Percentiles rank a stretch among this genome's conserved stretches.
phyloP scores from a whole-genome alignment of 2,113 vertebrate genomes.

The Rhynchomys soricoides region DNA sequence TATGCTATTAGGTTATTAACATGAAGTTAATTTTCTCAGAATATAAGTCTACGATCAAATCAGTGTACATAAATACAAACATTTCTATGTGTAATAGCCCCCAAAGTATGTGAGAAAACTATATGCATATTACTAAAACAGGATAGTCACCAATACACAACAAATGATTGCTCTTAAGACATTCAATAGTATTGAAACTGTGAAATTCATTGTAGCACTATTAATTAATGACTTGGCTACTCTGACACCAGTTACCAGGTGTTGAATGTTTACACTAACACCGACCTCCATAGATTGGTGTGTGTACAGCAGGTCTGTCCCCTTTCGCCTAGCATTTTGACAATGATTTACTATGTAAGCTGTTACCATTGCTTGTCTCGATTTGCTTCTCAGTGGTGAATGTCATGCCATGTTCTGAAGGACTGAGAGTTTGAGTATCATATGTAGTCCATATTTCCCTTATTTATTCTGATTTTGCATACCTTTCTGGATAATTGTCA shows the following conservation, averaged over 20 bases:
- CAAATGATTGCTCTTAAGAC: not conserved
- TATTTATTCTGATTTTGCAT: not conserved
- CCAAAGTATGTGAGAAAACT: not conserved
- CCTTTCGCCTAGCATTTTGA: not conserved
- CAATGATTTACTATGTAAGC: not conserved
- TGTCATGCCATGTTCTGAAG: not conserved
- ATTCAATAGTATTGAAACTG: not conserved
- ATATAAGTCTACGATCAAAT: not conserved
- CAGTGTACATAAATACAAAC: not conserved
- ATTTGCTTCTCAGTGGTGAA: not conserved
- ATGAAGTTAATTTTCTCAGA: not conserved
- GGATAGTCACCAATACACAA: not conserved
- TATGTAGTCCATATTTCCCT: not conserved
- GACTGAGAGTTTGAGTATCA: not conserved
- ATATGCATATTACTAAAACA: not conserved
- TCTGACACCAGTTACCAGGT: not conserved
- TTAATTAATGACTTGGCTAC: not conserved
- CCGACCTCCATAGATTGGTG: not conserved
- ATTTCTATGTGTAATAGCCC: not conserved
- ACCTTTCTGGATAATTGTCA: not conserved
- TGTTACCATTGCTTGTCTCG: not conserved
- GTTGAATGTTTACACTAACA: not conserved
- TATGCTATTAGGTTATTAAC: not conserved
- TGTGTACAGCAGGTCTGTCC: not conserved
- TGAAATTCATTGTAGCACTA: not conserved